Base-by-base conservation (phyloP, 2,888 invertebrate species). In the Ophraella communa region DNA sequence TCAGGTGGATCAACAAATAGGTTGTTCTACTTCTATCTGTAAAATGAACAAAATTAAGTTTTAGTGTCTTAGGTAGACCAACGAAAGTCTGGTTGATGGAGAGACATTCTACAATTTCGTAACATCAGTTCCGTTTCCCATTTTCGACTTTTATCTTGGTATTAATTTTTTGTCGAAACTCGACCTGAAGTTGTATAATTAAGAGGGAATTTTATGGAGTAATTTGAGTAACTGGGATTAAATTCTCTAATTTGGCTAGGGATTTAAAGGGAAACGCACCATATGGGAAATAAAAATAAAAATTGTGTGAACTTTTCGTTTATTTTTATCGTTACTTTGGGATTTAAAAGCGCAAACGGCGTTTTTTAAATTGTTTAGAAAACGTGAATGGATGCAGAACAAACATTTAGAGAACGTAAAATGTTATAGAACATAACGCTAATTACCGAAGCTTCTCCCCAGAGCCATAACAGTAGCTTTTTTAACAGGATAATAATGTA, bases 151-250 rank as follows among this genome's bases (percentile, higher is more conserved):
- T 64, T 64, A 64, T 60, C 64, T 64, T 64, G 47, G 55, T 55
- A 64, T 60, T 64, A 62, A 62, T 62, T 58, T 65, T 65, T 57
- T 54, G 35, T 49, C 54, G 53, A 62, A 62, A 52, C 57, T 58
- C 62, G 49, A 39, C 35, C 53, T 49, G 27, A 58, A 62, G 49
- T 33, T 39, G 57, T 58, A 65, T n/a, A n/a, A 65, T 62, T 61
- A 65, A 23, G 24, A 24, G 21, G 45, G 5, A 63, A 62, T 60
- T 56, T 53, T 62, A 58, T 53, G 49, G 49, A 35, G 49, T 49
- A 58, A 58, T 57, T 57, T 49, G 35, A 49, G 57, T 57, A 57
- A 49, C 57, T 11, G 35, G 18, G 23, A 49, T 39, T 47, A 21
- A 57, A 47, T 57, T 27, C 18, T 33, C 33, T 57, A 58, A 58